Evolutionary conservation across 2,113 vertebrate species (phyloP), one percentile per base, ranked within the genome.

Genomic region (Gambusia holbrooki): DNA sequence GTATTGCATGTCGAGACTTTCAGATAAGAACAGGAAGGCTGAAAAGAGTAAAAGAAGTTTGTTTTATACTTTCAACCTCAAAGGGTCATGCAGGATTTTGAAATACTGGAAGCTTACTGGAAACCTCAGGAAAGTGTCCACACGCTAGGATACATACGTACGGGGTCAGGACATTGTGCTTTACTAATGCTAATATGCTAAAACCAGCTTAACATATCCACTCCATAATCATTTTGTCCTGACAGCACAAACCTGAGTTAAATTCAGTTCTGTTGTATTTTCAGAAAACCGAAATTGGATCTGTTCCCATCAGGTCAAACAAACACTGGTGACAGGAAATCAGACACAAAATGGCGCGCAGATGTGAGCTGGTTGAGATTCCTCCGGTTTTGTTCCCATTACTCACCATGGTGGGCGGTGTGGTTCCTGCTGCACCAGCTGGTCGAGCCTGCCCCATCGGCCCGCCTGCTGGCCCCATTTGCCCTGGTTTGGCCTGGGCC

Each of bases 391-490:
- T 58, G 27, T 67, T 67, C 11, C 62, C 11, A 70, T 8, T 65
- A 84, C 96, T 95, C 86, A 97, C 96, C 74, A 76, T 93, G 3
- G 93, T 90, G 3, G 91, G 71, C 67, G 92, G 83, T 48, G 93
- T 79, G n/a, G 79, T 77, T 84, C 92, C 91, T 61, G 83, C 15
- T 1, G 82, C 89, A 81, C 92, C 89, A 0, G 84, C 76, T 77
- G 90, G 92, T 32, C 92, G 91, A 40, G 81, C 63, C 58, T 90
- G 92, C 3, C 92, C 92, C 88, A 90, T 90, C 4, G 91, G 79
- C 75, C 91, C 91, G 48, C 87, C 80, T 19, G 84, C 79, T 62
- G 89, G 89, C 71, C 92, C 86, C 79, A 92, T 82, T 67, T 93
- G 93, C 5, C 93, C 93, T 2, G 91, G 94, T 63, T 94, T 94